Conservation (phyloP, 2,888 invertebrate species). For the Ptilodon capucinus region DNA sequence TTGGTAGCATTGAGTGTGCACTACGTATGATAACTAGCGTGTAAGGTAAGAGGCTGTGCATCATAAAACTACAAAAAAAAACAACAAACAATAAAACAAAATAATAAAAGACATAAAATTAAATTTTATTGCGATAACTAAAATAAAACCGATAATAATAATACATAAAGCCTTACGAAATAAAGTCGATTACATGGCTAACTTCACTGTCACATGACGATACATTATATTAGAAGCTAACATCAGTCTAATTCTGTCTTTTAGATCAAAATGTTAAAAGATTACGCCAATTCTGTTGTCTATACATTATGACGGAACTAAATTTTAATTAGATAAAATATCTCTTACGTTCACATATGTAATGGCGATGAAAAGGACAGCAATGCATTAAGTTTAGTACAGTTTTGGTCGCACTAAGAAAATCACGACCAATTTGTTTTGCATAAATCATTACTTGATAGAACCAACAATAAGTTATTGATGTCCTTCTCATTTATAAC, state of each 20-base stretch:
- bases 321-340: too few species aligned
- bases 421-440: too few species aligned
- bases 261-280: constrained; percentile 16
- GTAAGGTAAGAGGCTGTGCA: not conserved
- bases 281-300: too few species aligned
- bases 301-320: too few species aligned
- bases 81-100: constrained; percentile 6
- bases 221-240: constrained; percentile 18
- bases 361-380: too few species aligned
- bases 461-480: too few species aligned
- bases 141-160: constrained; percentile 49
- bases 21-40: not conserved
- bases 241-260: constrained; percentile 38
- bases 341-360: too few species aligned
- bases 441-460: too few species aligned
- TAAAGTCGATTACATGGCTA: constrained; percentile 27
- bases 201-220: constrained; percentile 21
- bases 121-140: constrained; percentile 41
- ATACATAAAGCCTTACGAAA: constrained; percentile 44
- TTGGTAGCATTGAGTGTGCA: not conserved
- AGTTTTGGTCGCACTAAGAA: too few species aligned
- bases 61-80: not conserved
- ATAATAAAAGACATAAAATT: constrained; percentile 38
- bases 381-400: too few species aligned
- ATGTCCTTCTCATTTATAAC: too few species aligned